Base-by-base conservation (phyloP, 2,797 vertebrate species). In the Pipistrellus pipistrellus region DNA sequence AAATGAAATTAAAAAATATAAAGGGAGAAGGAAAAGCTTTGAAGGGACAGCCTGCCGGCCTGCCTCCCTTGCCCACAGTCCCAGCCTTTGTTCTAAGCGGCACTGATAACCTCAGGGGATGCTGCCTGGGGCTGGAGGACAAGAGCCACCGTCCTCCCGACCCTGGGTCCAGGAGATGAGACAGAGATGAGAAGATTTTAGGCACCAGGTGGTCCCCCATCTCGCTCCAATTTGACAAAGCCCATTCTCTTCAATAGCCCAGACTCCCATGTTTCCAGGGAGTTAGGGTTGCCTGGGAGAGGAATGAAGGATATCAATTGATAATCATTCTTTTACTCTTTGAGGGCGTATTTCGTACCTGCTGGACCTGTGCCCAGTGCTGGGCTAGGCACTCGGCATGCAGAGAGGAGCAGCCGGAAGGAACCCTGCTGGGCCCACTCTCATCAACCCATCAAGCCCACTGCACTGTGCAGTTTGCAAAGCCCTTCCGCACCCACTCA, bases 1-100 rank as follows among this genome's bases (percentile, higher is more conserved):
- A 96, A 90, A 95, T 95, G 68, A 98, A 98, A 98, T 96, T 85
- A 97, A 95, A 98, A 95, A 96, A 96, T 95, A 93, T 96, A 97
- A 97, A 97, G 84, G 75, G 93, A 95, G 85, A 80, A 88, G 78
- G 85, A 66, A 93, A 92, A 85, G 88, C 96, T 97, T 96, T 97
- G 96, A 96, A 96, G 97, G 95, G 96, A 85, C 95, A 97, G 83
- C n/a, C 97, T 62, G 85, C 93, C 46, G 32, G 91, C 38, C 46
- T 46, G 87, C 44, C 57, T 86, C 73, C 53, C 84, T 73, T 3
- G 9, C 48, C 57, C 3, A 3, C 46, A 44, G 89, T 51, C 53
- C 48, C 68, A 62, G 44, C 18, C 85, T 96, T 92, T 96, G 91
- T 87, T 84, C 96, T 91, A 41, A 93, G 96, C 11, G 17, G 68